A percentile compares a stretch with the other conserved stretches of the same genome.
Evolutionary conservation across 2,113 vertebrate genomes (phyloP).

Genomic region (Penelope pileata): DNA sequence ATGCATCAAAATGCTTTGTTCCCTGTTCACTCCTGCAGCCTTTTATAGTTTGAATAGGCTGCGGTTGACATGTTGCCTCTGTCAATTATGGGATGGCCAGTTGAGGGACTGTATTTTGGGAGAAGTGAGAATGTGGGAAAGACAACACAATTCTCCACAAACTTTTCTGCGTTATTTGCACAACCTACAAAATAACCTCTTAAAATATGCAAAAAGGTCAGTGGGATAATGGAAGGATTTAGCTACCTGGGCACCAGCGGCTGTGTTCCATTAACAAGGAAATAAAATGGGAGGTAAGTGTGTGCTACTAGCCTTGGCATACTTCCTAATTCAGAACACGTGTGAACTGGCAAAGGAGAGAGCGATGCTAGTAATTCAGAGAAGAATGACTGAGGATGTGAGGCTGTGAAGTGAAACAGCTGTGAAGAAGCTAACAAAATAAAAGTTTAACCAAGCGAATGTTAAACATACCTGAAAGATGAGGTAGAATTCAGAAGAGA

Average conservation of each 20-base stretch:
- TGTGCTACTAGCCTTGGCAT: background rate
- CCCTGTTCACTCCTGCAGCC: background rate
- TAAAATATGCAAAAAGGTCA: background rate
- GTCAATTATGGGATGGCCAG: background rate
- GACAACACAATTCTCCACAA: background rate
- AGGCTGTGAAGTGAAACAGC: background rate
- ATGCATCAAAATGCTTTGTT: background rate
- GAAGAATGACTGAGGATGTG: background rate
- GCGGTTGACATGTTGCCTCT: background rate
- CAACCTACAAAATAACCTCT: background rate
- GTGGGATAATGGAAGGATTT: background rate
- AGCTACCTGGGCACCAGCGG: background rate
- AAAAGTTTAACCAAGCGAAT: background rate
- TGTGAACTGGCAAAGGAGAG: background rate
- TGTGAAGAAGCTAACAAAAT: background rate
- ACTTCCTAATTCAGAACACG: background rate
- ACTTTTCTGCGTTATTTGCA: background rate
- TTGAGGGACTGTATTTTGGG: rapidly evolving
- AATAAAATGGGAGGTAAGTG: background rate
- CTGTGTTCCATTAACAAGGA: background rate
- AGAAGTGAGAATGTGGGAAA: background rate
- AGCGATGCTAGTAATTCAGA: background rate
- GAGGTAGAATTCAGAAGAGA: background rate
- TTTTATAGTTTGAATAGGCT: background rate
- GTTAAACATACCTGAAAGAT: background rate